Percentiles rank a stretch among this genome's conserved stretches.
Conservation (phyloP, 2,797 vertebrate species). For the Adrianichthys oophorus region DNA sequence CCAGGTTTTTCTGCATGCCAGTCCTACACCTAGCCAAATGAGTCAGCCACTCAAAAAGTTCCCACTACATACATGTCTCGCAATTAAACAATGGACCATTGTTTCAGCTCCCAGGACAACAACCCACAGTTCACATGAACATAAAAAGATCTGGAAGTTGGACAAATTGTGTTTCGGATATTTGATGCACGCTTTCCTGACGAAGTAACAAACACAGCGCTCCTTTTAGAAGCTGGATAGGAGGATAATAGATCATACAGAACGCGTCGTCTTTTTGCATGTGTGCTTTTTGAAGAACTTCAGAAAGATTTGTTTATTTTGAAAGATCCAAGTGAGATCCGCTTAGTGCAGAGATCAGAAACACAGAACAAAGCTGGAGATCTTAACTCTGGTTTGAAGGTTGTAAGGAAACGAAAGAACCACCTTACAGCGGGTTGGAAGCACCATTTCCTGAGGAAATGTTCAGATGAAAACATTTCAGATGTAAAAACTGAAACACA, state of each 20-base stretch:
- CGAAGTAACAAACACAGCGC: constrained; percentile 37
- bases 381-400: too few species aligned
- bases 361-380: constrained; percentile 7
- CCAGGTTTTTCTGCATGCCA: too few species aligned
- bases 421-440: too few species aligned
- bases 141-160: constrained; percentile 49
- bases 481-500: too few species aligned
- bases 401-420: too few species aligned
- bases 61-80: too few species aligned
- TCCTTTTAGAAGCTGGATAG: constrained; percentile 9
- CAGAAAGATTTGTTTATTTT: constrained; percentile 54
- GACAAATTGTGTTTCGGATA: constrained; percentile 31
- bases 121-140: constrained; percentile 21
- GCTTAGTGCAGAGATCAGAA: constrained; percentile 30
- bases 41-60: too few species aligned
- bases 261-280: constrained; percentile 59
- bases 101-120: too few species aligned
- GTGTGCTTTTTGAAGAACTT: constrained; percentile 59
- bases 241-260: constrained; percentile 40
- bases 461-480: too few species aligned
- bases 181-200: constrained; percentile 32
- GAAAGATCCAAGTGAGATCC: constrained; percentile 55
- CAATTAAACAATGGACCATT: too few species aligned
- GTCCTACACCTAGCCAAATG: too few species aligned
- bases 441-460: too few species aligned